phyloP scores from a whole-genome alignment of 2,888 invertebrate genomes.

The Trilocha varians region DNA sequence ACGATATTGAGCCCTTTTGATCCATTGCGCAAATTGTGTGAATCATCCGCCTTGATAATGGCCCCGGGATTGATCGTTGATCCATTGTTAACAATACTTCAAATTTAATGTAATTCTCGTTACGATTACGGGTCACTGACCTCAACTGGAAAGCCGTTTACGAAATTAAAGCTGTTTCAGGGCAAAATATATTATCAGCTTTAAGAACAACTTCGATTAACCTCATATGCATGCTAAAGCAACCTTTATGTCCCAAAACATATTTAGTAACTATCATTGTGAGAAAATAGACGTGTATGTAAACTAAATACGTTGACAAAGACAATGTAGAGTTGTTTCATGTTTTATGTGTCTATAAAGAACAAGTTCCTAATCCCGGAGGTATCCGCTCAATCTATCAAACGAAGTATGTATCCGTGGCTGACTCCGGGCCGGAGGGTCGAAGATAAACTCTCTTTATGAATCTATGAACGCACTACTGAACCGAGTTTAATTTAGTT shows the following conservation, averaged over 20 bases:
- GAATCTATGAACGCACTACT: slow-evolving; percentile 26
- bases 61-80: slow-evolving; percentile 1
- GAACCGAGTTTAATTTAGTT: slow-evolving; percentile 37
- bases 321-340: background rate
- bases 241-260: too few relatives aligned
- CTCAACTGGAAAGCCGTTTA: too few relatives aligned
- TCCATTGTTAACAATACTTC: too few relatives aligned
- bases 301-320: background rate
- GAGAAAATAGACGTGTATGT: too few relatives aligned
- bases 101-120: too few relatives aligned
- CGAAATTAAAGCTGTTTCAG: too few relatives aligned
- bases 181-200: too few relatives aligned
- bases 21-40: slow-evolving; percentile 32
- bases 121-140: too few relatives aligned
- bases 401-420: background rate
- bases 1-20: slow-evolving; percentile 23
- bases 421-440: slow-evolving; percentile 8
- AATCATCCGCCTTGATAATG: slow-evolving; percentile 34
- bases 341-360: background rate
- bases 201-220: too few relatives aligned
- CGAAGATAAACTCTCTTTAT: slow-evolving; percentile 24
- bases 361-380: slow-evolving; percentile 6
- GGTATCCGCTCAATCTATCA: slow-evolving; percentile 1
- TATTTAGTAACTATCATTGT: too few relatives aligned
- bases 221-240: too few relatives aligned